Percentiles rank a stretch among this genome's conserved stretches.
Conservation (phyloP, 2,888 invertebrate species). For the Mylabris sibirica region DNA sequence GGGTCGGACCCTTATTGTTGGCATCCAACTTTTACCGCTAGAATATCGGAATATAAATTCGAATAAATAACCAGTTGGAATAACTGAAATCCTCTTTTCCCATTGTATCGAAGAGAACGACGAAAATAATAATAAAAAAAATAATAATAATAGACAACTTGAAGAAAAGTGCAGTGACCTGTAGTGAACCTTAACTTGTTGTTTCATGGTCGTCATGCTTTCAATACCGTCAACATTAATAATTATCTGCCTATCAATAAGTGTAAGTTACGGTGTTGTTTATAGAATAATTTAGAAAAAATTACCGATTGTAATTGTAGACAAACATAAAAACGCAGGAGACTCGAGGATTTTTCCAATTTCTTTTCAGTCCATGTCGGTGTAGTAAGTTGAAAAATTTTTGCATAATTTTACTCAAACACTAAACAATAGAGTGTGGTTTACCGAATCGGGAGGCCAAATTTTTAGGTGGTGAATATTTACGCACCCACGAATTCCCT, state of each 20-base stretch:
- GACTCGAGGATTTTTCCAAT: slow-evolving; percentile 44
- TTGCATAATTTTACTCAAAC: slow-evolving; percentile 21
- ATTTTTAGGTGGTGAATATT: slow-evolving; percentile 62
- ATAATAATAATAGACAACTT: not conserved
- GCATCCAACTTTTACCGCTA: not conserved
- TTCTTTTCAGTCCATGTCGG: slow-evolving; percentile 49
- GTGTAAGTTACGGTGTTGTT: not conserved
- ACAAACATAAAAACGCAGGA: not conserved
- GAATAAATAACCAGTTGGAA: not conserved
- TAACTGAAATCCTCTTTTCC: not conserved
- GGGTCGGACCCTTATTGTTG: not conserved
- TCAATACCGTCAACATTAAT: not conserved
- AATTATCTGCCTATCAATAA: not conserved
- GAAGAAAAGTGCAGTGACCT: slow-evolving; percentile 32
- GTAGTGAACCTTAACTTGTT: slow-evolving; percentile 18
- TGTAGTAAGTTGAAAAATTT: slow-evolving; percentile 49
- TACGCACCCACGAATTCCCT: slow-evolving; percentile 65
- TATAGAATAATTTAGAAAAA: not conserved
- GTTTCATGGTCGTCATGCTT: slow-evolving; percentile 26
- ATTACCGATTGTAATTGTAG: not conserved
- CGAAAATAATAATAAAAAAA: not conserved
- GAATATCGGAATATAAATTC: not conserved
- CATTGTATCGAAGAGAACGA: not conserved
- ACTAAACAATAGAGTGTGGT: slow-evolving; percentile 60
- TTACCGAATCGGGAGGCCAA: slow-evolving; percentile 60